Percentiles rank a stretch among this genome's conserved stretches.
phyloP scores from a whole-genome alignment of 2,888 invertebrate genomes.

The Rhagonycha fulva region DNA sequence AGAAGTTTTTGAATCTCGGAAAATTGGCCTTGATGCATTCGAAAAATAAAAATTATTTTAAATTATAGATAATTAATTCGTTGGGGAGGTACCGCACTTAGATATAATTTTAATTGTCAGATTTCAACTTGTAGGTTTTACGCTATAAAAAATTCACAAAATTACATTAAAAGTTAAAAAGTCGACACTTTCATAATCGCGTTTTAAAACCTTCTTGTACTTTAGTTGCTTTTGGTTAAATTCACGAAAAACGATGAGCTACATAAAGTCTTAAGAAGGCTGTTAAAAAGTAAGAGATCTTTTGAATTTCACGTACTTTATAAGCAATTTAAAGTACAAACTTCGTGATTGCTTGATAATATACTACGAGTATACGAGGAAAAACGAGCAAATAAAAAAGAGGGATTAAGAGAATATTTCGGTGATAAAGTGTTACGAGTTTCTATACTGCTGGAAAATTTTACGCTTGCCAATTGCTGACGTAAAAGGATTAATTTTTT shows the following conservation, averaged over 20 bases:
- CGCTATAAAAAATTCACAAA: neutral
- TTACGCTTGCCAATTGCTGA: slow-evolving; percentile 20
- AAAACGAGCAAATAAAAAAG: slow-evolving; percentile 16
- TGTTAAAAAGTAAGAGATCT: slow-evolving; percentile 16
- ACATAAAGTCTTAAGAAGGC: slow-evolving; percentile 12
- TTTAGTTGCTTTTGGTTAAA: slow-evolving; percentile 5
- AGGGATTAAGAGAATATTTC: slow-evolving; percentile 23
- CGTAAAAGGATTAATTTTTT: slow-evolving; percentile 10
- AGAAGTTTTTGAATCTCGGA: neutral
- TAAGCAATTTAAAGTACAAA: slow-evolving; percentile 21
- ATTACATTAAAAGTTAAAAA: slow-evolving; percentile 2
- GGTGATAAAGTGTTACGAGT: slow-evolving; percentile 19
- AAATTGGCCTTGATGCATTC: neutral
- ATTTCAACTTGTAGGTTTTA: neutral
- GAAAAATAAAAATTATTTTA: neutral
- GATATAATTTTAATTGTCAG: neutral
- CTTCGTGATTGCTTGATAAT: slow-evolving; percentile 23
- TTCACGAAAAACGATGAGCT: neutral
- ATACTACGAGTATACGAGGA: slow-evolving; percentile 17
- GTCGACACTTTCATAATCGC: slow-evolving; percentile 9
- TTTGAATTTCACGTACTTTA: slow-evolving; percentile 16
- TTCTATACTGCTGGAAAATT: slow-evolving; percentile 16
- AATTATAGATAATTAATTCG: neutral
- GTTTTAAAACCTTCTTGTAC: slow-evolving; percentile 7
- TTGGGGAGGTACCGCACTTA: neutral